phyloP scores from a whole-genome alignment of 2,113 vertebrate genomes.

The Nothocercus nigrocapillus region DNA sequence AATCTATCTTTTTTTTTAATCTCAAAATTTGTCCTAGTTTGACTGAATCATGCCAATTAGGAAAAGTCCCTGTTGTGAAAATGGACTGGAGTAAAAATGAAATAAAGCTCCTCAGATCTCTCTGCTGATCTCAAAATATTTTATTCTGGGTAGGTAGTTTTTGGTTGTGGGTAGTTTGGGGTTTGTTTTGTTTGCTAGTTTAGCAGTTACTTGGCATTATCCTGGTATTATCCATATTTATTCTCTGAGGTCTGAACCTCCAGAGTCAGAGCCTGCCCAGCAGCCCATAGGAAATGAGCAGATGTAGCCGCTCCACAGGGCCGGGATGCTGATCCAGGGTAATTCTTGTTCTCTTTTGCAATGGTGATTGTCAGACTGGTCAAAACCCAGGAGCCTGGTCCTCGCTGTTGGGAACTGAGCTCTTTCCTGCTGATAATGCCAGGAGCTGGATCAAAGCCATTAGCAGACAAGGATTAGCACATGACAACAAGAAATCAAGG shows the following conservation, averaged over 20 bases:
- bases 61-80: neutral
- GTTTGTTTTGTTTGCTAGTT: neutral
- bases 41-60: conserved; percentile 7
- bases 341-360: neutral
- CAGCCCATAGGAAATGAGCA: neutral
- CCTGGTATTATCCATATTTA: neutral
- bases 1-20: neutral
- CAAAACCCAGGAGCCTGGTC: conserved; percentile 18
- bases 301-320: neutral
- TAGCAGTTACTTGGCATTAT: neutral
- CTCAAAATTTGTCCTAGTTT: conserved; percentile 24
- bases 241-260: neutral
- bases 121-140: neutral
- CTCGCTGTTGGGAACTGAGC: neutral
- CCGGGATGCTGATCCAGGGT: neutral
- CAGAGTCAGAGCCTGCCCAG: neutral
- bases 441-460: neutral
- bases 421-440: neutral
- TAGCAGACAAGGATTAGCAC: neutral
- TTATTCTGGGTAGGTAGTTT: neutral
- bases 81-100: neutral
- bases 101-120: neutral
- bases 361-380: neutral
- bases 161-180: neutral
- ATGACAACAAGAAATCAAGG: neutral